These are phyloP conservation scores for Platysternon megacephalum DNA, from an alignment of 2,113 vertebrate genomes.

Conservation along the genomic window DNA sequence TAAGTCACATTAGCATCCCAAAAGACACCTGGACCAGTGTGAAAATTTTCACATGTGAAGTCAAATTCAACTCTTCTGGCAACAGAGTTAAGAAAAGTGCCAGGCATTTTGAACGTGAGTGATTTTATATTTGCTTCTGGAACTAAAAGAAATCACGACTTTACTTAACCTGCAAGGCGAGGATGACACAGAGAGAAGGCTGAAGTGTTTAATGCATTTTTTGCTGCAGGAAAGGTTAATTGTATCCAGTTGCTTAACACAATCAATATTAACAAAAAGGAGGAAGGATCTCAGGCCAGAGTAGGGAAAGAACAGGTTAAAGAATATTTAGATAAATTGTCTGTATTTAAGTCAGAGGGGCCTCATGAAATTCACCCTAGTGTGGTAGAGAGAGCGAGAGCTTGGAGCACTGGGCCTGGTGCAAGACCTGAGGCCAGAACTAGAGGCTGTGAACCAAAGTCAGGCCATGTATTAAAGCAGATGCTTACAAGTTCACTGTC, in stretches of 20 bases:
- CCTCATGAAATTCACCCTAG: too few species aligned
- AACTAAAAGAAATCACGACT: not conserved
- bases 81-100: not conserved
- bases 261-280: not conserved
- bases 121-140: not conserved
- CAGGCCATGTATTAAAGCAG: too few species aligned
- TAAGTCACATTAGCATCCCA: not conserved
- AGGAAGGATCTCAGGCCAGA: not conserved
- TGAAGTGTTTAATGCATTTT: not conserved
- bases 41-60: not conserved
- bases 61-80: not conserved
- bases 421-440: too few species aligned
- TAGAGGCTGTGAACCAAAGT: too few species aligned
- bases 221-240: not conserved
- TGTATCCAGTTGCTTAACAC: not conserved
- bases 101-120: not conserved
- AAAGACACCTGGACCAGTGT: not conserved
- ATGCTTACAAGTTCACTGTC: too few species aligned
- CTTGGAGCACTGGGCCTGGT: too few species aligned
- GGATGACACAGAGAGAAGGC: not conserved
- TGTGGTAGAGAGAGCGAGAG: too few species aligned
- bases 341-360: too few species aligned
- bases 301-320: not conserved
- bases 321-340: not conserved
- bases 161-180: not conserved